Evolutionary conservation across 53 echinoderm and acorn worm species (phyloP).

Genomic region (Zoroaster sp.): DNA sequence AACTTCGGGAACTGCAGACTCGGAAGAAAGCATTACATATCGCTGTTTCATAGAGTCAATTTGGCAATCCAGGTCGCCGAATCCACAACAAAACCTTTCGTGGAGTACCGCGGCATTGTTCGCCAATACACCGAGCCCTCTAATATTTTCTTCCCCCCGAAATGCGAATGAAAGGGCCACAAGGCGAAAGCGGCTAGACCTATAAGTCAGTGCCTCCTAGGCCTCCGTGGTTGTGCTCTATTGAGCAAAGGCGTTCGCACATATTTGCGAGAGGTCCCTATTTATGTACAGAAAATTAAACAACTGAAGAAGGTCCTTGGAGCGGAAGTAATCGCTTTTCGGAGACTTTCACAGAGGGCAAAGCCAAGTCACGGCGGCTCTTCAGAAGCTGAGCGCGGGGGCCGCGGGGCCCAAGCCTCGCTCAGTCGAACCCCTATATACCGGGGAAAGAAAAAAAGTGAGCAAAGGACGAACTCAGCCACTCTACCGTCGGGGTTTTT

Average conservation of each 20-base stretch:
- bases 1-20: background rate
- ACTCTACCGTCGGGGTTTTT: conserved; percentile 11
- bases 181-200: conserved; percentile 67
- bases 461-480: background rate
- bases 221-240: conserved; percentile 57
- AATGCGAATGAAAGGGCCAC: conserved; percentile 50
- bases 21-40: background rate
- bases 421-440: conserved; percentile 13
- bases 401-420: conserved; percentile 45
- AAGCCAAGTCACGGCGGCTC: conserved; percentile 62
- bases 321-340: conserved; percentile 74
- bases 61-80: background rate
- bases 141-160: background rate
- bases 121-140: background rate
- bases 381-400: conserved; percentile 49
- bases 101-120: conserved; percentile 32
- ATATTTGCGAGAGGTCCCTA: conserved; percentile 61
- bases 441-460: background rate
- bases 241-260: conserved; percentile 72
- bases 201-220: conserved; percentile 62
- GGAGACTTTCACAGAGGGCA: conserved; percentile 58
- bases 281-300: conserved; percentile 74
- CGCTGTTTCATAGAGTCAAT: background rate
- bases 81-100: conserved; percentile 19
- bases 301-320: conserved; percentile 71